Conservation (phyloP, 2,113 vertebrate species). For the Sylvia atricapilla region DNA sequence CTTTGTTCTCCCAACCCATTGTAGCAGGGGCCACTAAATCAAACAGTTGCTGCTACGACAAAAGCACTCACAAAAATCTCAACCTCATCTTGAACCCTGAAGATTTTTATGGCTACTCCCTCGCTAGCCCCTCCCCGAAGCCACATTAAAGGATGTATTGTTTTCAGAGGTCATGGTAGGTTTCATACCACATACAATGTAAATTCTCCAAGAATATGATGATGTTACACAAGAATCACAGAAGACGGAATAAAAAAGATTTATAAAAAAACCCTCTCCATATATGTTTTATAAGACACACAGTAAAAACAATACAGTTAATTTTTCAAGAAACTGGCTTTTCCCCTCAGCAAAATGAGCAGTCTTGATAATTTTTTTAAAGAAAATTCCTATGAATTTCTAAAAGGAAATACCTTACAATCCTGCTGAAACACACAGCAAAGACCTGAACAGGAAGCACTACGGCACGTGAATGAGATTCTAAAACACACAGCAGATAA, state of each 20-base stretch:
- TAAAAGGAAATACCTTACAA: not conserved
- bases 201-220: slow-evolving; percentile 73
- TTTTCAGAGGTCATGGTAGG: slow-evolving; percentile 86
- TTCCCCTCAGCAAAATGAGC: not conserved
- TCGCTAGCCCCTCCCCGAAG: slow-evolving; percentile 70
- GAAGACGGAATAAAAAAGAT: not conserved
- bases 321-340: not conserved
- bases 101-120: slow-evolving; percentile 78
- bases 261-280: not conserved
- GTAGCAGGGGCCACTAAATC: slow-evolving; percentile 75
- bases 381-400: not conserved
- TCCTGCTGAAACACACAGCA: not conserved
- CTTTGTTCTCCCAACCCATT: slow-evolving; percentile 74
- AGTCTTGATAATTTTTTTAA: not conserved
- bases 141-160: slow-evolving; percentile 89
- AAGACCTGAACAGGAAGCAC: not conserved
- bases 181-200: slow-evolving; percentile 84
- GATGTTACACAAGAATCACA: slow-evolving; percentile 40
- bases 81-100: slow-evolving; percentile 87
- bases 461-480: fast-evolving
- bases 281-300: not conserved
- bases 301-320: not conserved
- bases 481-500: not conserved
- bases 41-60: slow-evolving; percentile 75
- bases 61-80: slow-evolving; percentile 76